Evolutionary conservation across 2,888 invertebrate genomes (phyloP), one percentile per base, ranked within the genome.

Genomic region (Dyspetes luteomarginatus): DNA sequence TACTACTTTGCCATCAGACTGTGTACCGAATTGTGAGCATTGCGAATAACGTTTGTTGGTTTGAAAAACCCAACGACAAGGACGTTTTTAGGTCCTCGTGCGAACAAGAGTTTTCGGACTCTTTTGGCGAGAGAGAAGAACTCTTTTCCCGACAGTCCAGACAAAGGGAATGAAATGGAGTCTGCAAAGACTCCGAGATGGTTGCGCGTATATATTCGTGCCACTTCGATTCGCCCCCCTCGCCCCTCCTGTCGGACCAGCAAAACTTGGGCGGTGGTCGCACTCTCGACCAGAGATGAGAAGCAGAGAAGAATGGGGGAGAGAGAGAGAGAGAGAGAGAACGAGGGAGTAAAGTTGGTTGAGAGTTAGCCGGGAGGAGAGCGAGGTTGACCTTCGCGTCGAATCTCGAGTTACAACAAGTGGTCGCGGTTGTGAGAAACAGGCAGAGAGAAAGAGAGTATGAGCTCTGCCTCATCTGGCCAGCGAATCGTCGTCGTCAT

Each of bases 401-500:
- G 85, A 85, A 86, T 88, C 86, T 86, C 86, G 83, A 86, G 86
- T 88, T 88, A 87, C 87, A 87, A 87, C 86, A 87, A 88, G 87
- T 87, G 86, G 87, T 87, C 86, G 86, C 77, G 79, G 71, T 81
- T 82, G 79, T 78, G 58, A 69, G 64, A 77, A 55, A 73, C 69
- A 52, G 15, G 45, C 58, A 68, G 69, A 58, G 22, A 56, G 55
- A 30, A 7, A 65, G 52, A 48, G 52, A 64, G 48, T 30, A 65
- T 65, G 52, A 62, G 68, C 28, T 65, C 26, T 60, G 24, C 67
- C 41, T 65, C 50, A 41, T 45, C 52, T 52, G 52, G 41, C 67
- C 52, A 41, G 36, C 26, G 15, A n/a, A 17, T 67, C 69, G 71
- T 58, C 67, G n/a, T 68, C 67, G 15, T 62, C 68, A 43, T 68